phyloP scores from a whole-genome alignment of 2,888 invertebrate genomes.

The Trileptium ribeirensis region DNA sequence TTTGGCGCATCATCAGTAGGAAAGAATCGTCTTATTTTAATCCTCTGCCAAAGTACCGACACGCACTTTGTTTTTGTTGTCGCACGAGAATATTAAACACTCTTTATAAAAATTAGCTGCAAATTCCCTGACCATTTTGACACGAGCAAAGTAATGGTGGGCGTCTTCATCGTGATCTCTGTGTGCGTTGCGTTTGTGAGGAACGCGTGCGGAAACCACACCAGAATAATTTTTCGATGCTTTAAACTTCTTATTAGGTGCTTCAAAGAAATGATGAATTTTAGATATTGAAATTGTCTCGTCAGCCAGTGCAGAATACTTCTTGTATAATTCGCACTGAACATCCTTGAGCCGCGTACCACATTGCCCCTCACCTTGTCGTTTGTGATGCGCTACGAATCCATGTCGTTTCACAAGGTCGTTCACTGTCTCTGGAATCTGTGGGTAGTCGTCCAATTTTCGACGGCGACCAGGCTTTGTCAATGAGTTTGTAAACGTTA shows the following conservation, averaged over 20 bases:
- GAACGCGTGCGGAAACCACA: background rate
- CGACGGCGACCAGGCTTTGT: background rate
- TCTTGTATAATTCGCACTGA: background rate
- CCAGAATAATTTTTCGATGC: background rate
- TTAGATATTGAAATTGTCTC: background rate
- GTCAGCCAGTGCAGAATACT: background rate
- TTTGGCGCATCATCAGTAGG: background rate
- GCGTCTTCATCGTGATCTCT: background rate
- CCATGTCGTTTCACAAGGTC: background rate
- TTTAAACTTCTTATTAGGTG: background rate
- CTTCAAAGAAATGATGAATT: background rate
- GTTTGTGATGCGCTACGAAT: background rate
- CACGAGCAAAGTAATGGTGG: background rate
- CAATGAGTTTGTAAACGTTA: background rate
- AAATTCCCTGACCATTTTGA: background rate
- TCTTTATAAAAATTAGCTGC: background rate
- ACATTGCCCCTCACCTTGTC: background rate
- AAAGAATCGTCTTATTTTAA: conserved; percentile 13
- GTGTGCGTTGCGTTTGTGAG: background rate
- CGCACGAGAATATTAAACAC: too few species aligned
- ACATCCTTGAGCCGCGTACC: background rate
- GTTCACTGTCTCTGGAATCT: background rate
- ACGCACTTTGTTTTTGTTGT: too few species aligned
- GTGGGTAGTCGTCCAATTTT: background rate
- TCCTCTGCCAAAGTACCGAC: too few species aligned